Percentiles rank a stretch among this genome's conserved stretches.
phyloP scores from a whole-genome alignment of 2,113 vertebrate species.

The Choloepus hoffmanni region DNA sequence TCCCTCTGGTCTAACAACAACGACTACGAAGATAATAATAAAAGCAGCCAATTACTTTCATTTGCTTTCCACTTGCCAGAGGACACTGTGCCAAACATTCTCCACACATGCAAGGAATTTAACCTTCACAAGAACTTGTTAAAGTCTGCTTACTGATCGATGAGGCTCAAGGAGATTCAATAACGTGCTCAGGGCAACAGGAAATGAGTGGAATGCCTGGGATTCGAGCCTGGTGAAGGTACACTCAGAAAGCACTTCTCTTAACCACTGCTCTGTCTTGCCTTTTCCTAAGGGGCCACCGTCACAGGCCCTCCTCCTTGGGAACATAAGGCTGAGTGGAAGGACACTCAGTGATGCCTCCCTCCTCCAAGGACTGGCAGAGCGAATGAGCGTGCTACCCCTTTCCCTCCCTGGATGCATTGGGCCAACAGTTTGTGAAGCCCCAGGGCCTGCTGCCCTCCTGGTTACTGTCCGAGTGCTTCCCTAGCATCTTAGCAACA shows the following conservation, averaged over 20 bases:
- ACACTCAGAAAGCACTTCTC: background rate
- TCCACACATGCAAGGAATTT: background rate
- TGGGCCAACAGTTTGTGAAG: rapidly evolving
- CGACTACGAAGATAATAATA: background rate
- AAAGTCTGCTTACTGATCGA: background rate
- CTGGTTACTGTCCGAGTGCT: background rate
- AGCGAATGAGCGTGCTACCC: background rate
- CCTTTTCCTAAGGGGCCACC: background rate
- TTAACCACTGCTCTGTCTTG: too few relatives aligned
- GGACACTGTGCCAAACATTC: background rate
- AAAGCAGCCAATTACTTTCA: background rate
- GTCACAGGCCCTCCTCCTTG: too few relatives aligned
- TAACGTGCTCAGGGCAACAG: background rate
- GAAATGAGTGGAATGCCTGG: background rate
- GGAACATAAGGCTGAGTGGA: background rate
- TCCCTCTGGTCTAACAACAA: background rate
- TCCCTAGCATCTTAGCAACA: background rate
- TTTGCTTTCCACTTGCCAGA: background rate
- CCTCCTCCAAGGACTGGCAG: background rate
- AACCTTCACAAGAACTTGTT: background rate
- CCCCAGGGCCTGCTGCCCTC: background rate
- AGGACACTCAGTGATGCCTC: rapidly evolving
- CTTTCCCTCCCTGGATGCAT: too few relatives aligned
- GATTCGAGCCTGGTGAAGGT: background rate
- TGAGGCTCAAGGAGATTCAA: background rate